Percentiles rank a stretch among this genome's conserved stretches.
Evolutionary conservation across 2,888 invertebrate genomes (phyloP).

Genomic region (Dryobota labecula): DNA sequence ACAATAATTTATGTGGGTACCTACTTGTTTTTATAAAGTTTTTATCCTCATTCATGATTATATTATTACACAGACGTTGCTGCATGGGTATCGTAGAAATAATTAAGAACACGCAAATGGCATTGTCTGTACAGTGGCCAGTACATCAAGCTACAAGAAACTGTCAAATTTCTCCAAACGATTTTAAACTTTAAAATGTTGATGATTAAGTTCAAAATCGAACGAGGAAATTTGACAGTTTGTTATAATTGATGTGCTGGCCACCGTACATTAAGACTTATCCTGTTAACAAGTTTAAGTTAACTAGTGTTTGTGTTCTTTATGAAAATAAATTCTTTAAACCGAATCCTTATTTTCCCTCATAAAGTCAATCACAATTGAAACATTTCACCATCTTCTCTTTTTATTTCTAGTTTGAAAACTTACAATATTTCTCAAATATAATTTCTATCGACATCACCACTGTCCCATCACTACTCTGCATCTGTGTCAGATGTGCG

Average conservation of each 20-base stretch:
- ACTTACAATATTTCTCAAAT: not conserved
- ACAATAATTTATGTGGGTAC: conserved; percentile 43
- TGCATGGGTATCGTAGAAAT: not conserved
- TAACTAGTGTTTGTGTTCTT: no score
- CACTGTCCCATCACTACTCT: conserved; percentile 74
- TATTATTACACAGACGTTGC: conserved; percentile 3
- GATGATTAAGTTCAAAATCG: no score
- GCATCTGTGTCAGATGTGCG: conserved; percentile 89
- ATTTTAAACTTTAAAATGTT: no score
- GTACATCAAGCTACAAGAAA: no score
- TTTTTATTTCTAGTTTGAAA: not conserved
- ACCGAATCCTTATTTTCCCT: not conserved
- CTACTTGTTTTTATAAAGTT: conserved; percentile 26
- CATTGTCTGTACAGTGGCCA: not conserved
- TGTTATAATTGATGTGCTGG: no score
- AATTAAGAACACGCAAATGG: not conserved
- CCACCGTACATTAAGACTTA: not conserved
- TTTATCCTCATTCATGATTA: conserved; percentile 22
- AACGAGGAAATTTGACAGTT: no score
- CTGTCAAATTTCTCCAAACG: no score
- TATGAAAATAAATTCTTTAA: no score
- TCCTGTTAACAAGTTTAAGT: not conserved
- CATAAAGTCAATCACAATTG: not conserved
- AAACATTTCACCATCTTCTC: not conserved
- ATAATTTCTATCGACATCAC: conserved; percentile 59